Evolutionary conservation across 2,797 vertebrate species (phyloP).

Genomic region (Sebastes hubbsi): DNA sequence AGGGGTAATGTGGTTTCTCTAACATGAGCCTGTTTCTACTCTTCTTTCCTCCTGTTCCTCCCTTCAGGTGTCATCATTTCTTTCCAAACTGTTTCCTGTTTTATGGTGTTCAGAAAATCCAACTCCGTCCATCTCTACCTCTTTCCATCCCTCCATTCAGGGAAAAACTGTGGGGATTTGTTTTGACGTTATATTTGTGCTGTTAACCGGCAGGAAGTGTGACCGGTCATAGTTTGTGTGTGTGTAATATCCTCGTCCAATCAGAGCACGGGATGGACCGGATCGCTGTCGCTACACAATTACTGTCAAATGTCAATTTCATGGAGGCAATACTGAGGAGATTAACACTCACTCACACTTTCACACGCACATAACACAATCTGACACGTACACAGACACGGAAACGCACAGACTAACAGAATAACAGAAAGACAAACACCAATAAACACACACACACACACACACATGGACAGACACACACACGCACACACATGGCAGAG

Average conservation of each 20-base stretch:
- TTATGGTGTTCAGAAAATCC: constrained; percentile 16
- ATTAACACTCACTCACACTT: constrained; percentile 78
- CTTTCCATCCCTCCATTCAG: constrained; percentile 15
- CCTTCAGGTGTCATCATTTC: not conserved
- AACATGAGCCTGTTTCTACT: not conserved
- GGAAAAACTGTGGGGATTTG: constrained; percentile 40
- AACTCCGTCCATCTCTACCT: constrained; percentile 3
- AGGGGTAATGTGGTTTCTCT: not conserved
- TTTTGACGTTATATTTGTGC: constrained; percentile 68
- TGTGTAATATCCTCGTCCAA: constrained; percentile 76
- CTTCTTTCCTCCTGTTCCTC: not conserved
- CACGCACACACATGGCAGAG: constrained; percentile 4
- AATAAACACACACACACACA: constrained; percentile 17
- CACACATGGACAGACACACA: constrained; percentile 6
- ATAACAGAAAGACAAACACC: constrained; percentile 28
- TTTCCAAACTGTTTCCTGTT: not conserved
- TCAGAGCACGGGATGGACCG: constrained; percentile 79
- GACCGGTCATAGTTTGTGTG: constrained; percentile 61
- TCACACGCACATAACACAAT: constrained; percentile 16
- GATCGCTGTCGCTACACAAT: constrained; percentile 86
- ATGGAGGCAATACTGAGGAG: constrained; percentile 85
- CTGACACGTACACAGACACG: constrained; percentile 4
- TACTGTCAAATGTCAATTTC: constrained; percentile 98
- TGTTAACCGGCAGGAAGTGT: constrained; percentile 75
- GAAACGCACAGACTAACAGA: constrained; percentile 21